A percentile compares a stretch with the other conserved stretches of the same genome.
These are phyloP conservation scores for Axinella damicornis DNA, from an alignment of 37 sponge, comb jelly and placozoan species.

Conservation along the genomic window DNA sequence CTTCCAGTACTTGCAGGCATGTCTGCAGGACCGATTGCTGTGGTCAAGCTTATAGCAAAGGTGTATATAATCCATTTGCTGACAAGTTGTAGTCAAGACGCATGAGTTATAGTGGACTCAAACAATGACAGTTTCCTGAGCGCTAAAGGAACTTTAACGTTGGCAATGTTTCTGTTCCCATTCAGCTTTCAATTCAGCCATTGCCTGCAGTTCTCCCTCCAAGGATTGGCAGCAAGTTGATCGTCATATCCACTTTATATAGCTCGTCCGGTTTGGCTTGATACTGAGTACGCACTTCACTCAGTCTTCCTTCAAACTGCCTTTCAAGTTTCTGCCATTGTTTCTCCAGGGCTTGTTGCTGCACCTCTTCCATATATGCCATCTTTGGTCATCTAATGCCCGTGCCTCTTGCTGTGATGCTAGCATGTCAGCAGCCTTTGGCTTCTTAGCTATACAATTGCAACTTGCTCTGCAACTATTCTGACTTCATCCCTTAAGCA, in stretches of 20 bases:
- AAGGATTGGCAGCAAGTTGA: conserved; percentile 4
- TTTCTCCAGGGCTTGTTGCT: conserved; percentile 7
- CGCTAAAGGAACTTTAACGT: too few relatives aligned
- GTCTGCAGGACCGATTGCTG: too few relatives aligned
- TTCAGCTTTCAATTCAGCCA: conserved; percentile 5
- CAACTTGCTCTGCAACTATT: conserved; percentile 17
- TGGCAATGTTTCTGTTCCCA: conserved; percentile 43
- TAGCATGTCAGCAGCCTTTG: not conserved
- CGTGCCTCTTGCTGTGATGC: conserved; percentile 30
- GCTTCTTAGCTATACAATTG: too few relatives aligned
- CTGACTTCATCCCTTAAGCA: conserved; percentile 37
- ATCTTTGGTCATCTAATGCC: conserved; percentile 37
- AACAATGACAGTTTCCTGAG: too few relatives aligned
- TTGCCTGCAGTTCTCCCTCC: conserved; percentile 15
- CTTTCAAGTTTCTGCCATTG: conserved; percentile 6
- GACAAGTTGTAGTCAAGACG: too few relatives aligned
- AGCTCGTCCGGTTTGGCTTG: conserved; percentile 4
- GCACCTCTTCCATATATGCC: conserved; percentile 6
- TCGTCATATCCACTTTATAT: conserved; percentile 8
- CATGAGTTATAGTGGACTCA: too few relatives aligned
- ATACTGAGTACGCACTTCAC: too few relatives aligned
- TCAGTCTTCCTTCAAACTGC: not conserved
- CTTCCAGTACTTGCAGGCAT: too few relatives aligned
- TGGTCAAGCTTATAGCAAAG: too few relatives aligned
- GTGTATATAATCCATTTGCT: too few relatives aligned